phyloP scores from a whole-genome alignment of 2,797 vertebrate genomes.

The Halcyon badia region DNA sequence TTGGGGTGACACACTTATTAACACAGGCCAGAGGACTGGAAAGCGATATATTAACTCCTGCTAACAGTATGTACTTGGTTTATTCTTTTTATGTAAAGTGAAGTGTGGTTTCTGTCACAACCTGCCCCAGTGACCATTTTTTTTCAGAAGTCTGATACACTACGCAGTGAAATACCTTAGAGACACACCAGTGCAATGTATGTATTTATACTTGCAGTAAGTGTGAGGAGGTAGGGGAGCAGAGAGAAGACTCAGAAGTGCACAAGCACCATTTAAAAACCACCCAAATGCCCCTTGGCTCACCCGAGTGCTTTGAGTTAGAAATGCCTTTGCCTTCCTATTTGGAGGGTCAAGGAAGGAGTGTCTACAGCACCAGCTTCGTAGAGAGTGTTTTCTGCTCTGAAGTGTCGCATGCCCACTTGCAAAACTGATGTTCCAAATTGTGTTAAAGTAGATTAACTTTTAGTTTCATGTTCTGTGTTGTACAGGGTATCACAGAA shows the following conservation, averaged over 20 bases:
- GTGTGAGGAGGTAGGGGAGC: not conserved
- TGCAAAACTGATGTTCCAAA: not conserved
- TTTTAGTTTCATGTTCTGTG: not conserved
- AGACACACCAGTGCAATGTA: not conserved
- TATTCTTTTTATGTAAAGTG: not conserved
- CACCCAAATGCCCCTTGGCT: fast-evolving
- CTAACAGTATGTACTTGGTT: not conserved
- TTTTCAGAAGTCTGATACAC: not conserved
- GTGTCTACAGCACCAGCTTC: fast-evolving
- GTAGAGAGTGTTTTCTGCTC: not conserved
- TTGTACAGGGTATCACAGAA: fast-evolving
- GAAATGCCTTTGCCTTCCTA: fast-evolving
- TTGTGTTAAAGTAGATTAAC: not conserved
- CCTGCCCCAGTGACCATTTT: not conserved
- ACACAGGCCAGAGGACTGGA: not conserved
- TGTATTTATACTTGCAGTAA: not conserved
- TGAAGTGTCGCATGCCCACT: not conserved
- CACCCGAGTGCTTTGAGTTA: fast-evolving
- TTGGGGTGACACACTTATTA: not conserved
- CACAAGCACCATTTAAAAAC: fast-evolving
- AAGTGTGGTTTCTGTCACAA: not conserved
- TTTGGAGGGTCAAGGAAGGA: not conserved
- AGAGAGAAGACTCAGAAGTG: not conserved
- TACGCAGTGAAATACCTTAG: fast-evolving
- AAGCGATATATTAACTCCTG: not conserved